Percentiles rank a stretch among this genome's conserved stretches.
Conservation (phyloP, 2,888 invertebrate species). For the Napeogenes sylphis region DNA sequence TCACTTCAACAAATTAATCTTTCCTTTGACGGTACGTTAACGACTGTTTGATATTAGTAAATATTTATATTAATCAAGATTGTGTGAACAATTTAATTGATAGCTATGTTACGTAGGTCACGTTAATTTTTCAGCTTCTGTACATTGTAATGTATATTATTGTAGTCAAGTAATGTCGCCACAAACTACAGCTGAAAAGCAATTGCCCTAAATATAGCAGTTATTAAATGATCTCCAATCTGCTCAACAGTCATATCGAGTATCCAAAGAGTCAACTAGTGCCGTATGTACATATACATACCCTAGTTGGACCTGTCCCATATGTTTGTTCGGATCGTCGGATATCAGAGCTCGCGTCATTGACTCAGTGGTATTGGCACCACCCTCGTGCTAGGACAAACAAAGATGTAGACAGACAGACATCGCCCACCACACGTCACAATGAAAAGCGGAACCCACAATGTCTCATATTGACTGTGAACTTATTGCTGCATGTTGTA, state of each 20-base stretch:
- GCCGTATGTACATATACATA: constrained; percentile 83
- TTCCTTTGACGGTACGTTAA: too few relatives aligned
- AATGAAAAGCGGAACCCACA: constrained; percentile 42
- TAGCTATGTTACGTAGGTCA: too few relatives aligned
- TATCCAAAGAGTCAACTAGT: constrained; percentile 49
- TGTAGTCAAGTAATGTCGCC: too few relatives aligned
- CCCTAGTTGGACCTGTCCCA: constrained; percentile 96
- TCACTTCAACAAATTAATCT: too few relatives aligned
- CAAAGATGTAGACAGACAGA: constrained; percentile 68
- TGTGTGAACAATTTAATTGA: too few relatives aligned
- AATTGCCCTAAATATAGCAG: too few relatives aligned
- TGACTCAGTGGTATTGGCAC: constrained; percentile 94
- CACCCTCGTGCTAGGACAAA: constrained; percentile 93
- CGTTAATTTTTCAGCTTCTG: too few relatives aligned
- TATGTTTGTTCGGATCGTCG: constrained; percentile 93
- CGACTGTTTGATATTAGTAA: too few relatives aligned
- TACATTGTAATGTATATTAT: too few relatives aligned
- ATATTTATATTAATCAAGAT: too few relatives aligned
- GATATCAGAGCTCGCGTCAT: constrained; percentile 97
- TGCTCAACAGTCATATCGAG: constrained; percentile 30
- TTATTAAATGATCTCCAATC: constrained; percentile 8
- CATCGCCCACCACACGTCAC: constrained; percentile 60
- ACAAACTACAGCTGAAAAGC: too few relatives aligned
- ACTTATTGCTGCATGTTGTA: constrained; percentile 71
- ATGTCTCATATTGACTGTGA: constrained; percentile 40